phyloP scores from a whole-genome alignment of 2,888 invertebrate species.

The Mesochorus sp. region DNA sequence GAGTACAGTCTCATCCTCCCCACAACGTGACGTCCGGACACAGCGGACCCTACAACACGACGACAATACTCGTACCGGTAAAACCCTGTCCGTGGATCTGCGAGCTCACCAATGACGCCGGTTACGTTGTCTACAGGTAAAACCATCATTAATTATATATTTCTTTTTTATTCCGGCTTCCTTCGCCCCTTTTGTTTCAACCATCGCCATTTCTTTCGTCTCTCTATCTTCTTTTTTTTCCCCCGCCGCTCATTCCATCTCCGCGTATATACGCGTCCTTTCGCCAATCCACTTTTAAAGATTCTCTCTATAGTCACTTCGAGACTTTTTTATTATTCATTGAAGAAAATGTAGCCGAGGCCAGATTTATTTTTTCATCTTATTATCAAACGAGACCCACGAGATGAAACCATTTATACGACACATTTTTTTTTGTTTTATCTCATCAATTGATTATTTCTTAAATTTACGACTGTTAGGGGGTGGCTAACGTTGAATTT shows the following conservation, averaged over 20 bases:
- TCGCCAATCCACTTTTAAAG: not conserved
- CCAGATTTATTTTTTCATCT: no score
- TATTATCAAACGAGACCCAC: no score
- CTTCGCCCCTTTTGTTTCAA: not conserved
- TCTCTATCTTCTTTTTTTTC: not conserved
- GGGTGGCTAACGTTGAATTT: no score
- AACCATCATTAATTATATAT: conserved; percentile 15
- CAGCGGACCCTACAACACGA: conserved; percentile 77
- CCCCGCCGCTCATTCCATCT: not conserved
- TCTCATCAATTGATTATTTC: no score
- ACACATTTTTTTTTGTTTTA: no score
- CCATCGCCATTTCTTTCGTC: not conserved
- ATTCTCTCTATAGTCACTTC: no score
- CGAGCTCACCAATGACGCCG: conserved; percentile 95
- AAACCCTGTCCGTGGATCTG: conserved; percentile 93
- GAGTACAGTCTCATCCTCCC: conserved; percentile 68
- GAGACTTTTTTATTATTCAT: no score
- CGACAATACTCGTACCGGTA: conserved; percentile 77
- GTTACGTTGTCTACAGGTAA: conserved; percentile 93
- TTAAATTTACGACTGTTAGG: no score
- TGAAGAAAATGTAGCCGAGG: no score
- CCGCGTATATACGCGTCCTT: not conserved
- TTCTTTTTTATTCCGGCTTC: not conserved
- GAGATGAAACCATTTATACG: no score
- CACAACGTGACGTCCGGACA: conserved; percentile 71